These are phyloP conservation scores for Hedychridium roseum DNA, from an alignment of 2,888 invertebrate genomes.

Conservation along the genomic window DNA sequence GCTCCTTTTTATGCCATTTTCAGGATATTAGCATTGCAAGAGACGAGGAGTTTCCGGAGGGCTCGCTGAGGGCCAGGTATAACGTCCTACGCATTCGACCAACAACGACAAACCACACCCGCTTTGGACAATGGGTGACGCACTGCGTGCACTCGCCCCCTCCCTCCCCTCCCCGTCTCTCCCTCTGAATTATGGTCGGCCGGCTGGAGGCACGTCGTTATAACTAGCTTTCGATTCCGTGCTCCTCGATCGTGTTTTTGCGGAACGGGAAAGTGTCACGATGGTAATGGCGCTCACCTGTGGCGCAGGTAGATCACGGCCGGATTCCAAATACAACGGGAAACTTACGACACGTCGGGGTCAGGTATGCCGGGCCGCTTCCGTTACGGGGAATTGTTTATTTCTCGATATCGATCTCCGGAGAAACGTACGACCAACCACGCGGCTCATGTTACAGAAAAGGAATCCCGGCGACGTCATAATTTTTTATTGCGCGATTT, in stretches of 20 bases:
- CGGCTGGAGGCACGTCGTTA: conserved; percentile 39
- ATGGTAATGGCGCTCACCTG: conserved; percentile 17
- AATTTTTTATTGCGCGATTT: too few relatives aligned
- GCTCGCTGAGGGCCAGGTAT: conserved; percentile 47
- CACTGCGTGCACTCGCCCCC: conserved; percentile 37
- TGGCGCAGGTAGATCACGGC: conserved; percentile 18
- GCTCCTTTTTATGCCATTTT: too few relatives aligned
- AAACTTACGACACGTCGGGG: too few relatives aligned
- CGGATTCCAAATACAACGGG: too few relatives aligned
- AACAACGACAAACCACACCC: conserved; percentile 56
- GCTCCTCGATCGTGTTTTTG: conserved; percentile 27
- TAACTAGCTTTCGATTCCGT: conserved; percentile 46
- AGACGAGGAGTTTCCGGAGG: conserved; percentile 26
- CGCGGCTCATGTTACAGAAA: too few relatives aligned
- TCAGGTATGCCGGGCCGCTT: too few relatives aligned
- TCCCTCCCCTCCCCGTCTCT: conserved; percentile 7
- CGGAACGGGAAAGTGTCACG: too few relatives aligned
- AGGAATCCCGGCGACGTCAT: too few relatives aligned
- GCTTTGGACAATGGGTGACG: conserved; percentile 55
- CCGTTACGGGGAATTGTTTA: too few relatives aligned
- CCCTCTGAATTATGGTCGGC: conserved; percentile 51
- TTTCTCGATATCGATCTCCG: too few relatives aligned
- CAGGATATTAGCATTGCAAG: conserved; percentile 47
- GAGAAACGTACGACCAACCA: too few relatives aligned
- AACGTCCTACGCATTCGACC: conserved; percentile 58